Percentiles rank a stretch among this genome's conserved stretches.
phyloP scores from a whole-genome alignment of 30 jellyfish, hydroid and myxozoan genomes.

The Chrysaora quinquecirrha region DNA sequence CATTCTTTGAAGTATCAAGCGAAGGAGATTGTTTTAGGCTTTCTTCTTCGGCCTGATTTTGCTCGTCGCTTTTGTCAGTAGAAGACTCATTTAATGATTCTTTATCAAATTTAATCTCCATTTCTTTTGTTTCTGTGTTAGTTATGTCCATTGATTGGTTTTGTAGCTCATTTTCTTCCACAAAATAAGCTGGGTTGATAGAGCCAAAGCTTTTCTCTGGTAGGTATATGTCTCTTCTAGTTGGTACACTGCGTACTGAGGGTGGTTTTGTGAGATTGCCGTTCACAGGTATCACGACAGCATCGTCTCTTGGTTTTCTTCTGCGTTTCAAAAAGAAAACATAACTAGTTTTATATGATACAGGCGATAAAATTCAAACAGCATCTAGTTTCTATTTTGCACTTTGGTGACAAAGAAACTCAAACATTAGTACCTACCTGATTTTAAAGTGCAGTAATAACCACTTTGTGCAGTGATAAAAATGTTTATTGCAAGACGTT shows the following conservation, averaged over 20 bases:
- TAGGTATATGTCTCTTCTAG: slow-evolving; percentile 81
- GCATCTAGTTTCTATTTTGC: no score
- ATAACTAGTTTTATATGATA: no score
- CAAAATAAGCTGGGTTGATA: slow-evolving; percentile 57
- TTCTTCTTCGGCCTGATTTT: slow-evolving; percentile 10
- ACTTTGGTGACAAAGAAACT: no score
- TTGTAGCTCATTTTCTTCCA: slow-evolving; percentile 41
- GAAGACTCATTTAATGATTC: slow-evolving; percentile 45
- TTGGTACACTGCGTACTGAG: slow-evolving; percentile 81
- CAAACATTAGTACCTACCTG: no score
- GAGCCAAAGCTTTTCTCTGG: slow-evolving; percentile 76
- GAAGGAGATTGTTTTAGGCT: not conserved
- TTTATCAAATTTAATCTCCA: slow-evolving; percentile 16
- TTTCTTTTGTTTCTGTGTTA: not conserved
- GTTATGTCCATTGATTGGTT: not conserved
- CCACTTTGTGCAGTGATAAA: no score
- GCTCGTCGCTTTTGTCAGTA: no score
- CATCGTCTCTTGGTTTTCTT: slow-evolving; percentile 41
- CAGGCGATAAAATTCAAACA: no score
- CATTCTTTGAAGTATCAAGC: not conserved
- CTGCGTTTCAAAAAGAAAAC: not conserved
- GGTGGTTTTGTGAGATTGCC: slow-evolving; percentile 84
- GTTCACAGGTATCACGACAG: slow-evolving; percentile 75
- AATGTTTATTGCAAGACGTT: no score
- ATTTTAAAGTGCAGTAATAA: no score